A percentile compares a stretch with the other conserved stretches of the same genome.
phyloP scores from a whole-genome alignment of 2,888 invertebrate species.

The Panorpa germanica region DNA sequence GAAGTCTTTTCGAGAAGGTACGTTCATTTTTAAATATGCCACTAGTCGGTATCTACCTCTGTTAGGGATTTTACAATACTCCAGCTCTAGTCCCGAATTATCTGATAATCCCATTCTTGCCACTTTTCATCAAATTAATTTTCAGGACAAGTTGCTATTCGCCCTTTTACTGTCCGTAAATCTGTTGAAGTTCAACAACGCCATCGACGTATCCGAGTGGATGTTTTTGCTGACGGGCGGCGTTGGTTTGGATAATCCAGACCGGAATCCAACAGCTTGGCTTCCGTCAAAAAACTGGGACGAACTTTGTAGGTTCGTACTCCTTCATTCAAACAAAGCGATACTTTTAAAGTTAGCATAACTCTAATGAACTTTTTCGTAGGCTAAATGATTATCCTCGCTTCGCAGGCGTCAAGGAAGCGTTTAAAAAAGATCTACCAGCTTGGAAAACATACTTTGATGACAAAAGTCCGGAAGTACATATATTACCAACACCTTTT shows the following conservation, averaged over 20 bases:
- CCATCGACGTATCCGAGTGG: constrained; percentile 48
- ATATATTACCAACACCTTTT: constrained; percentile 52
- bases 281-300: constrained; percentile 55
- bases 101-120: too few species aligned
- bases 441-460: constrained; percentile 63
- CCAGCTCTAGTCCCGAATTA: too few species aligned
- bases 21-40: constrained; percentile 13
- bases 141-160: constrained; percentile 75
- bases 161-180: constrained; percentile 58
- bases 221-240: constrained; percentile 79
- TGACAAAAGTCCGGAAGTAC: constrained; percentile 50
- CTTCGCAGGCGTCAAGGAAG: constrained; percentile 42
- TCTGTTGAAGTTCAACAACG: constrained; percentile 39
- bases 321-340: background rate
- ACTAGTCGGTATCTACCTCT: background rate
- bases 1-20: constrained; percentile 85
- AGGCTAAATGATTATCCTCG: constrained; percentile 27
- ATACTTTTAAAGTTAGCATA: background rate
- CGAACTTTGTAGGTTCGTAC: constrained; percentile 43
- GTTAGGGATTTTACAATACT: too few species aligned
- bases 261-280: constrained; percentile 52
- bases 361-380: background rate
- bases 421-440: constrained; percentile 33
- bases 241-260: constrained; percentile 55
- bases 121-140: constrained; percentile 13